Evolutionary conservation across 2,797 vertebrate genomes (phyloP).

Genomic region (Pipistrellus nathusii): DNA sequence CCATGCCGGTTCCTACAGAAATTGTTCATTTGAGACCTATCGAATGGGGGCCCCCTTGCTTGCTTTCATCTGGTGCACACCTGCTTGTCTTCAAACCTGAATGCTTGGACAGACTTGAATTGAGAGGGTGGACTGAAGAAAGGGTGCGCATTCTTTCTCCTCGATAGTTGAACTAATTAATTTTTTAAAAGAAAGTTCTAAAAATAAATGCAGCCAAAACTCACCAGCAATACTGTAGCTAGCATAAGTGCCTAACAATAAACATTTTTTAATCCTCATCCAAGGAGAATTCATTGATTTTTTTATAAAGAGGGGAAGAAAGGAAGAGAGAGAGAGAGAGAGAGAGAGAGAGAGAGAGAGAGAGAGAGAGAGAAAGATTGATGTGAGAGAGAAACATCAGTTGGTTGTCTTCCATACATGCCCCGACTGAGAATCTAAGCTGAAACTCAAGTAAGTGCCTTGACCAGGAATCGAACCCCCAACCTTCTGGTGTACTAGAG

Average conservation of each 20-base stretch:
- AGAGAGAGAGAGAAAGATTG: no score
- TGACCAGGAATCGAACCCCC: no score
- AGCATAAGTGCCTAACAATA: no score
- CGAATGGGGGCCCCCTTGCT: not conserved
- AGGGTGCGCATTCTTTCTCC: not conserved
- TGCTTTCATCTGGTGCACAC: not conserved
- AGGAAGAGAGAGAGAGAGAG: no score
- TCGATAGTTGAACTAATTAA: not conserved
- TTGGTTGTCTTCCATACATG: no score
- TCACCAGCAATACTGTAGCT: not conserved
- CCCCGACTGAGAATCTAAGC: no score
- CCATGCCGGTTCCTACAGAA: accelerated
- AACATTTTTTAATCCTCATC: not conserved
- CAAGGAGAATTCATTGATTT: not conserved
- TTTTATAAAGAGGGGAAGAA: not conserved
- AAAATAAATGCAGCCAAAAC: not conserved
- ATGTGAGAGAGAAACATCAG: no score
- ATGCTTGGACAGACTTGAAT: not conserved
- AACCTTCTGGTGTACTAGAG: not conserved
- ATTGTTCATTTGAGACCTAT: not conserved
- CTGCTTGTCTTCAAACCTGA: not conserved
- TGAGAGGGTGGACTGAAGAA: not conserved
- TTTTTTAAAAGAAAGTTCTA: not conserved
- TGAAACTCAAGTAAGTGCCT: no score
- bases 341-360: no score